phyloP scores from a whole-genome alignment of 2,888 invertebrate genomes.

The Sinhomidia bicolor region DNA sequence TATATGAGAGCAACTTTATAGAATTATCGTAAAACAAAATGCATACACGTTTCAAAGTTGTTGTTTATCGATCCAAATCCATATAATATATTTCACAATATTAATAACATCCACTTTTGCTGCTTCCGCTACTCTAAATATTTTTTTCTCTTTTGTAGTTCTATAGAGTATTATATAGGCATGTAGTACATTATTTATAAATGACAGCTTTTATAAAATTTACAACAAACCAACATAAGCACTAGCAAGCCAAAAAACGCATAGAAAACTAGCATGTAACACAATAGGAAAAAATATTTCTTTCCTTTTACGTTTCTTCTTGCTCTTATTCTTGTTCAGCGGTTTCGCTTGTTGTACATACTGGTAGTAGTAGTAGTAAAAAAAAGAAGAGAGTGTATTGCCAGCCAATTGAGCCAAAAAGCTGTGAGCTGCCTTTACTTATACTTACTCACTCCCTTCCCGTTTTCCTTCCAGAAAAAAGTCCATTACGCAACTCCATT shows the following conservation, averaged over 20 bases:
- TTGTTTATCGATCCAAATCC: slow-evolving; percentile 53
- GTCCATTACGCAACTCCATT: slow-evolving; percentile 76
- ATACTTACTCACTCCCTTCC: slow-evolving; percentile 25
- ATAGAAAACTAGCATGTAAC: not conserved
- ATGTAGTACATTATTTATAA: not conserved
- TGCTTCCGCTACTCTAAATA: not conserved
- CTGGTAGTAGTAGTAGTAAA: no score
- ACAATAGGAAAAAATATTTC: slow-evolving; percentile 34
- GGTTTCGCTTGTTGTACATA: slow-evolving; percentile 28
- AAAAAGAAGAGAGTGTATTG: slow-evolving; percentile 11
- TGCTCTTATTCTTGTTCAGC: slow-evolving; percentile 5
- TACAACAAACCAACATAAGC: not conserved
- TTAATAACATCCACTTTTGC: not conserved
- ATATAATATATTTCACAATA: not conserved
- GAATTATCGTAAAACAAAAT: no score
- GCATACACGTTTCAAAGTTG: not conserved
- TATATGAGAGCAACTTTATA: not conserved
- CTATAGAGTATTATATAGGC: no score
- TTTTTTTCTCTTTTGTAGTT: not conserved
- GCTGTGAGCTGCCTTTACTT: slow-evolving; percentile 16
- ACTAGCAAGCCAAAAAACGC: not conserved
- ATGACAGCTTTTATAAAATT: slow-evolving; percentile 7
- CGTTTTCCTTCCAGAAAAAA: slow-evolving; percentile 67
- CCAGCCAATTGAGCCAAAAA: slow-evolving; percentile 68
- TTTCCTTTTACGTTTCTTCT: not conserved